Evolutionary conservation across 2,888 invertebrate genomes (phyloP), one percentile per base, ranked within the genome.

Genomic region (Autographa pulchrina): DNA sequence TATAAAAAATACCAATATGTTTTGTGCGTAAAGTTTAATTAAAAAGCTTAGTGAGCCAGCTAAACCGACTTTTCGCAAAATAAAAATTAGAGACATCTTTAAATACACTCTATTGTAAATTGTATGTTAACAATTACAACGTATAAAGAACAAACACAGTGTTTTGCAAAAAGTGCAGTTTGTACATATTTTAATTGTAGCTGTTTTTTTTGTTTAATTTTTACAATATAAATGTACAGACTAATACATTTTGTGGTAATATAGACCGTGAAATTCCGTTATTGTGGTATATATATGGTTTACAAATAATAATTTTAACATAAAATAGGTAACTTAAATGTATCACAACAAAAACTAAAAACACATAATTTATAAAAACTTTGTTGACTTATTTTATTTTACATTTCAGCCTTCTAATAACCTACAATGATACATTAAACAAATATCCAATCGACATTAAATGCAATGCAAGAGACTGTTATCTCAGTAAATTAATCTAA

Each of bases 211-310:
- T n/a, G n/a, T 48, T n/a, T n/a, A n/a, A 6, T 48, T 48, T 48
- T 16, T n/a, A 48, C n/a, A n/a, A 16, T 48, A n/a, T 7, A 48
- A 48, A 16, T n/a, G n/a, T n/a, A n/a, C n/a, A n/a, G n/a, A 48
- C 7, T 48, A n/a, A 6, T 48, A 48, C 48, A 48, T 48, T 48
- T 48, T 48, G 16, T 48, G 7, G 4, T 48, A 48, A 48, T n/a
- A 48, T 48, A 7, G n/a, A n/a, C 48, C n/a, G 48, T 48, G 14
- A 48, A 48, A 48, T n/a, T 4, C 8, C n/a, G 48, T 16, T n/a
- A 48, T 48, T 48, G 48, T n/a, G n/a, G n/a, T n/a, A 48, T 48
- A n/a, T 43, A n/a, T n/a, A 48, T 48, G 48, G 43, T 43, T 16
- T 43, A 43, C 43, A 48, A 48, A 48, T 48, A 8, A 6, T 48